Percentiles rank a stretch among this genome's conserved stretches.
Evolutionary conservation across 92 coral and sea anemone genomes (phyloP).

Genomic region (Epizoanthus ramosus): DNA sequence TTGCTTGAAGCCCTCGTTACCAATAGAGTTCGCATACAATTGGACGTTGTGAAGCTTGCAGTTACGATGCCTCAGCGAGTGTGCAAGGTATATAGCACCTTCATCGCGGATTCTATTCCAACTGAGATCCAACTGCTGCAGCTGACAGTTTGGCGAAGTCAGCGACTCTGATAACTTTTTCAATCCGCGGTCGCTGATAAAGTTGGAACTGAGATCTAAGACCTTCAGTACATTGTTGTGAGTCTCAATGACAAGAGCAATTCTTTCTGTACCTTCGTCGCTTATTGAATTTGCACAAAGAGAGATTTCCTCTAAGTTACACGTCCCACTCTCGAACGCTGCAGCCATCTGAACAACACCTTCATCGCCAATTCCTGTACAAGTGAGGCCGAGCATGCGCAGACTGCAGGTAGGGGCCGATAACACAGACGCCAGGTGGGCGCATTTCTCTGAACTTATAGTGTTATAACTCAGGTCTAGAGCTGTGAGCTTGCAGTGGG

Average conservation of each 20-base stretch:
- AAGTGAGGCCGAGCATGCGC: slow-evolving; percentile 21
- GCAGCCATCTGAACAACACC: slow-evolving; percentile 13
- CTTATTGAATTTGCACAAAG: slow-evolving; percentile 37
- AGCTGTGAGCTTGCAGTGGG: slow-evolving; percentile 17
- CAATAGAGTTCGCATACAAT: slow-evolving; percentile 34
- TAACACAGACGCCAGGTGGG: slow-evolving; percentile 16
- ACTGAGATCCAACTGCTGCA: slow-evolving; percentile 42
- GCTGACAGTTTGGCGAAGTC: slow-evolving; percentile 34
- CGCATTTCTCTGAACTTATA: slow-evolving; percentile 2
- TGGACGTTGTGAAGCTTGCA: slow-evolving; percentile 21
- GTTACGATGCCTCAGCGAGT: slow-evolving; percentile 41
- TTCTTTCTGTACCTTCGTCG: slow-evolving; percentile 8
- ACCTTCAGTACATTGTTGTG: slow-evolving; percentile 10
- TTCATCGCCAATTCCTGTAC: slow-evolving; percentile 15
- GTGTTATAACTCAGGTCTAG: slow-evolving; percentile 40
- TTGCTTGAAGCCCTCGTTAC: slow-evolving; percentile 41
- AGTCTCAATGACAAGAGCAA: slow-evolving; percentile 20
- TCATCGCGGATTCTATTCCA: slow-evolving; percentile 17
- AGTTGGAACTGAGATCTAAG: slow-evolving; percentile 32
- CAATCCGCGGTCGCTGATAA: slow-evolving; percentile 37
- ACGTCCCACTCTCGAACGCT: slow-evolving; percentile 1
- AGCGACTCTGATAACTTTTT: slow-evolving; percentile 7
- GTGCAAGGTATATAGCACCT: slow-evolving; percentile 36
- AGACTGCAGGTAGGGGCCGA: slow-evolving; percentile 3
- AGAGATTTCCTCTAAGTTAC: slow-evolving; percentile 12